A percentile compares a stretch with the other conserved stretches of the same genome.
These are phyloP conservation scores for Thrips palmi DNA, from an alignment of 1,140 invertebrate genomes.

Conservation along the genomic window DNA sequence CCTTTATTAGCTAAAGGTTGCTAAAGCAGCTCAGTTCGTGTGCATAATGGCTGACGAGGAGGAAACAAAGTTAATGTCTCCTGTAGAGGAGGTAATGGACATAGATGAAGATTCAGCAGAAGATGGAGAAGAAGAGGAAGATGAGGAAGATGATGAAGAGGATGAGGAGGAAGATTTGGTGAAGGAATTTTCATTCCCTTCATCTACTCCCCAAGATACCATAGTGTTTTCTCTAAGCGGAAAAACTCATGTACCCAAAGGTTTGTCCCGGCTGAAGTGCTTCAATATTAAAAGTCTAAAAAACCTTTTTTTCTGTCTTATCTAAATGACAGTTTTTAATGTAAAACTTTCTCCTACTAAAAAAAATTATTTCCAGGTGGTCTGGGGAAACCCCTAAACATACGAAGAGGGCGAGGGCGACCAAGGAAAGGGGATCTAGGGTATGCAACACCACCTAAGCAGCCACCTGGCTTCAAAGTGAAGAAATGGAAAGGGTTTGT, in stretches of 20 bases:
- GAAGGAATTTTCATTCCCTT: neutral
- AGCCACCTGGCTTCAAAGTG: conserved; percentile 17
- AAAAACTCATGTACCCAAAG: too few relatives aligned
- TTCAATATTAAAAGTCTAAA: too few relatives aligned
- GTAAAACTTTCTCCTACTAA: neutral
- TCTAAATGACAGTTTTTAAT: conserved; percentile 1
- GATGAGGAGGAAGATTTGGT: neutral
- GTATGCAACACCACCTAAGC: conserved; percentile 12
- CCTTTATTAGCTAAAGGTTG: too few relatives aligned
- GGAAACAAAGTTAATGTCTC: too few relatives aligned
- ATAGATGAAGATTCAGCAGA: too few relatives aligned
- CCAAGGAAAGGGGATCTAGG: conserved; percentile 17
- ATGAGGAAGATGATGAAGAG: too few relatives aligned
- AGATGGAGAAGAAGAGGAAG: too few relatives aligned
- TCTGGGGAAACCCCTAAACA: conserved; percentile 19
- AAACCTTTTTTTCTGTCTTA: too few relatives aligned
- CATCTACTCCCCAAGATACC: conserved; percentile 1
- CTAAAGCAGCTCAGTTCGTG: too few relatives aligned
- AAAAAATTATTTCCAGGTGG: conserved; percentile 4
- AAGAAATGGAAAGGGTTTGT: conserved; percentile 19
- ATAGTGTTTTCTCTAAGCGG: neutral
- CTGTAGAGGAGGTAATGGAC: too few relatives aligned
- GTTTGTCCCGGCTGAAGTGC: too few relatives aligned
- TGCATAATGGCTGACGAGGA: too few relatives aligned
- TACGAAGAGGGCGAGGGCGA: conserved; percentile 21